Conservation (phyloP, 2,888 invertebrate genomes). For the Plagodis dolabraria region DNA sequence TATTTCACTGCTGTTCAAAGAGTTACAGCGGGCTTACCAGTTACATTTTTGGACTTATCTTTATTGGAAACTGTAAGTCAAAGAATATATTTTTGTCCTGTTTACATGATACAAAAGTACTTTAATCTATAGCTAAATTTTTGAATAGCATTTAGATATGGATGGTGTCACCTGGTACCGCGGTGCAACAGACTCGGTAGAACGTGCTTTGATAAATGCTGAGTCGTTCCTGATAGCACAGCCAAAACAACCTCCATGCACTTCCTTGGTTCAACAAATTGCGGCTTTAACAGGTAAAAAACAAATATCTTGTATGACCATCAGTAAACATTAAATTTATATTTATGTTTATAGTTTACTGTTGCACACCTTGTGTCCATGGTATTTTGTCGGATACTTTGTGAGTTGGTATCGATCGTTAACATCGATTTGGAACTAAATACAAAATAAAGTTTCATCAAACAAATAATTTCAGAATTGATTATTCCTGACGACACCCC, state of each 20-base stretch:
- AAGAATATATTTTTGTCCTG: neutral
- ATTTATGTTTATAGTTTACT: neutral
- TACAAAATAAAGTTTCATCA: neutral
- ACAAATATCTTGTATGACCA: neutral
- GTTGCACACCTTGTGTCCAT: too few species aligned
- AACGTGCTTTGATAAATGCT: neutral
- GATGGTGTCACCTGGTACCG: slow-evolving; percentile 7
- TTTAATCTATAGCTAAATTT: neutral
- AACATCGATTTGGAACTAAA: neutral
- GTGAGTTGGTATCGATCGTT: neutral
- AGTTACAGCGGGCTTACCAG: slow-evolving; percentile 15
- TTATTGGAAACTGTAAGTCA: slow-evolving; percentile 16
- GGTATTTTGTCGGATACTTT: neutral
- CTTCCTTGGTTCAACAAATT: slow-evolving; percentile 9
- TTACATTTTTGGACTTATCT: slow-evolving; percentile 17
- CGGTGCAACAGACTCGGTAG: slow-evolving; percentile 2
- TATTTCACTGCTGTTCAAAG: slow-evolving; percentile 7
- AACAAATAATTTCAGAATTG: neutral
- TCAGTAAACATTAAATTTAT: neutral
- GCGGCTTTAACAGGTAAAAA: slow-evolving; percentile 8
- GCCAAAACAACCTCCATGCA: neutral
- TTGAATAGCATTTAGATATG: slow-evolving; percentile 5
- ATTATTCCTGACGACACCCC: slow-evolving; percentile 1
- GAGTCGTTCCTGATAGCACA: slow-evolving; percentile 5
- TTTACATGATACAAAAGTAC: neutral